phyloP scores from a whole-genome alignment of 2,888 invertebrate species.

The Arenicola marina region DNA sequence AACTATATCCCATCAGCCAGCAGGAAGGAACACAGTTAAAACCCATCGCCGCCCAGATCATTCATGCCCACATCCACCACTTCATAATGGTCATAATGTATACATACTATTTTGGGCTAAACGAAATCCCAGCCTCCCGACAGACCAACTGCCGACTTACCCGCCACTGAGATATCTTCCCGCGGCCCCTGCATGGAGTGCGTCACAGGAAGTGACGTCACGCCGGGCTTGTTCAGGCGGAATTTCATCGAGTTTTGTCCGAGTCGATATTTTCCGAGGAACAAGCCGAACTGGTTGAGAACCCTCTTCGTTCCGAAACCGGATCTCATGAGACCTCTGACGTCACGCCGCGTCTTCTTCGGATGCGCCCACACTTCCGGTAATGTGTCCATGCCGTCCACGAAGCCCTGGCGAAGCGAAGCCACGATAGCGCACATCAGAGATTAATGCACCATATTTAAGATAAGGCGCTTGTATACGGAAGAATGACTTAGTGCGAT shows the following conservation, averaged over 20 bases:
- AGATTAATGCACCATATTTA: too few species aligned
- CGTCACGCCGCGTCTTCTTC: conserved; percentile 31
- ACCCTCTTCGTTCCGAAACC: conserved; percentile 34
- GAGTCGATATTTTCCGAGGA: conserved; percentile 35
- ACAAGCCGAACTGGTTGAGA: conserved; percentile 48
- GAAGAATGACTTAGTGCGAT: too few species aligned
- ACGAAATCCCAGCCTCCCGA: too few species aligned
- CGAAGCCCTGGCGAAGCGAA: conserved; percentile 39
- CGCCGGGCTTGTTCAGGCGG: conserved; percentile 18
- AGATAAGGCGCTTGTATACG: too few species aligned
- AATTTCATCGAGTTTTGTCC: conserved; percentile 35
- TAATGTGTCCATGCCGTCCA: conserved; percentile 31
- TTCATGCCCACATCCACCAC: too few species aligned
- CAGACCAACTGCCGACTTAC: too few species aligned
- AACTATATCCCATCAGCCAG: too few species aligned
- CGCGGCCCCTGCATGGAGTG: conserved; percentile 33
- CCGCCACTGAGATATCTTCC: conserved; percentile 39
- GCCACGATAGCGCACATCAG: too few species aligned
- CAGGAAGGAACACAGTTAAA: too few species aligned
- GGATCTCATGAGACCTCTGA: conserved; percentile 19
- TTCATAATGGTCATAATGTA: too few species aligned
- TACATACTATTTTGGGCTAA: too few species aligned
- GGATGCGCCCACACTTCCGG: conserved; percentile 49
- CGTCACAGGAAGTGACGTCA: conserved; percentile 36
- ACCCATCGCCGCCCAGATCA: too few species aligned